These are phyloP conservation scores for Leucoptera coffeella DNA, from an alignment of 2,888 invertebrate species.

Conservation along the genomic window DNA sequence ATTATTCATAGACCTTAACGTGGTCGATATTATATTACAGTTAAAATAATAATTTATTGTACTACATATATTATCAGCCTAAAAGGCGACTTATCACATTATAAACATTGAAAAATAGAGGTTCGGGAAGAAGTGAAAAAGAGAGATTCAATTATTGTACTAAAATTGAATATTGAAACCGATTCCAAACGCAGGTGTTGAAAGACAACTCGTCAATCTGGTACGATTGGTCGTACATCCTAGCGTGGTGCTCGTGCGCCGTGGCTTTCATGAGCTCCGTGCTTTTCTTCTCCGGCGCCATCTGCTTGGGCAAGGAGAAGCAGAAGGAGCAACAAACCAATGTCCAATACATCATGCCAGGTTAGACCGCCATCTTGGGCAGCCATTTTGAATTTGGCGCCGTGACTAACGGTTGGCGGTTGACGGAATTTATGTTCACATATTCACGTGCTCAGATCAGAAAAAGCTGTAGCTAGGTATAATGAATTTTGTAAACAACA, in stretches of 20 bases:
- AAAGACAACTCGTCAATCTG: slow-evolving; percentile 65
- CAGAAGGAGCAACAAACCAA: slow-evolving; percentile 68
- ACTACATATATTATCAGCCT: no score
- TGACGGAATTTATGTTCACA: no score
- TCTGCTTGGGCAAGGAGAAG: slow-evolving; percentile 72
- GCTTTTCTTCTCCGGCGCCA: slow-evolving; percentile 73
- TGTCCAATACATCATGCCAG: slow-evolving; percentile 87
- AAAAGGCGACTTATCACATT: no score
- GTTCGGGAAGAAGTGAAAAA: no score
- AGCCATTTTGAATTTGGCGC: slow-evolving; percentile 18
- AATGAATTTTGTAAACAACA: no score
- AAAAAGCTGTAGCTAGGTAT: no score
- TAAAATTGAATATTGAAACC: background rate
- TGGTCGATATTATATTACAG: no score
- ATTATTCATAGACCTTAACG: no score
- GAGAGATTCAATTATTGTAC: no score
- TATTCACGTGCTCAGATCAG: no score
- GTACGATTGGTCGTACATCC: slow-evolving; percentile 84
- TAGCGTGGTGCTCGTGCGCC: slow-evolving; percentile 77
- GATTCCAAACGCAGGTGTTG: slow-evolving; percentile 51
- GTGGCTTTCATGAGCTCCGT: slow-evolving; percentile 69
- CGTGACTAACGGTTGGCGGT: slow-evolving; percentile 37
- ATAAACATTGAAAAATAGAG: no score
- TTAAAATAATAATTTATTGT: no score
- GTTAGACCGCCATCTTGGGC: slow-evolving; percentile 49